These are phyloP conservation scores for Sebastes nivosus DNA, from an alignment of 2,797 vertebrate genomes.

Conservation along the genomic window DNA sequence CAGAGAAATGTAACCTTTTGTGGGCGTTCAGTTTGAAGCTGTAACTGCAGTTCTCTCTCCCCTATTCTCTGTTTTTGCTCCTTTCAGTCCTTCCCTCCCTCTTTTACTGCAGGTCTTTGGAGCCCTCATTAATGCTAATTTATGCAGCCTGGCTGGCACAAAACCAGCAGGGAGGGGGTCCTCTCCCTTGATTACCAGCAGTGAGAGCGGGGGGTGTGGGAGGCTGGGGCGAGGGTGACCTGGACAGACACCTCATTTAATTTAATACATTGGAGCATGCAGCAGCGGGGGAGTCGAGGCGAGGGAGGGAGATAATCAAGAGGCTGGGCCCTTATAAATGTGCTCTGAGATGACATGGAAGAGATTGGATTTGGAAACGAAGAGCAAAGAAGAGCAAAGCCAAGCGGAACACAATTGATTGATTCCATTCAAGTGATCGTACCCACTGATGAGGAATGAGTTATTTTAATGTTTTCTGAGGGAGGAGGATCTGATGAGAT, in stretches of 20 bases:
- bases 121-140: constrained; percentile 82
- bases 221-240: constrained; percentile 85
- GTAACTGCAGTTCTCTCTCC: constrained; percentile 29
- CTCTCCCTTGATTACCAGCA: constrained; percentile 84
- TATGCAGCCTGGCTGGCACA: constrained; percentile 78
- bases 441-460: constrained; percentile 82
- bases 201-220: constrained; percentile 71
- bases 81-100: constrained; percentile 54
- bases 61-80: constrained; percentile 47
- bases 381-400: constrained; percentile 86
- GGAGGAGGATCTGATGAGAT: constrained; percentile 64
- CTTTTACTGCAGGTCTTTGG: constrained; percentile 69
- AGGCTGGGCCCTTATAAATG: constrained; percentile 86
- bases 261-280: constrained; percentile 91
- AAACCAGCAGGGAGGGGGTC: constrained; percentile 75
- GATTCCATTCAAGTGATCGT: constrained; percentile 88
- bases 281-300: constrained; percentile 81
- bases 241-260: constrained; percentile 95
- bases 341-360: constrained; percentile 91
- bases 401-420: constrained; percentile 90
- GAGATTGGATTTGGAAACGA: constrained; percentile 94
- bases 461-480: constrained; percentile 63
- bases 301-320: constrained; percentile 91
- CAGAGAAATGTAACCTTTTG: constrained; percentile 77
- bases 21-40: constrained; percentile 66